Evolutionary conservation across 2,888 invertebrate genomes (phyloP).

Genomic region (Ichneumoninae sp.): DNA sequence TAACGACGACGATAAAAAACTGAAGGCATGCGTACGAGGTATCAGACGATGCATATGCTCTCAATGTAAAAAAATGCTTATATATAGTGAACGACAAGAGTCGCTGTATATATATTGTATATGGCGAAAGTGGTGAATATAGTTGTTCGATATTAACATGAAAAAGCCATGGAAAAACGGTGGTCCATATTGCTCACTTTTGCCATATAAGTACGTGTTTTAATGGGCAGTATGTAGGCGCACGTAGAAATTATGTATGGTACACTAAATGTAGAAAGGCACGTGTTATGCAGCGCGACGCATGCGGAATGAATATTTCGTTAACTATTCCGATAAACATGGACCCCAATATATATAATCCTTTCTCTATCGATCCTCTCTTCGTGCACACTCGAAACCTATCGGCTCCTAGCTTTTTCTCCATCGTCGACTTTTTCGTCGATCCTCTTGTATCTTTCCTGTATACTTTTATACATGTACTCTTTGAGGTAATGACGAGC

Average conservation of each 20-base stretch:
- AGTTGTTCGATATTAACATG: too few species aligned
- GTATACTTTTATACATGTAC: constrained; percentile 32
- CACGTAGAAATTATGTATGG: constrained; percentile 37
- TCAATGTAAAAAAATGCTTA: constrained; percentile 23
- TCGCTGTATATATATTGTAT: constrained; percentile 33
- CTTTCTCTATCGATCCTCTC: constrained; percentile 55
- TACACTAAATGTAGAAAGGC: constrained; percentile 50
- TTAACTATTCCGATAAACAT: constrained; percentile 67
- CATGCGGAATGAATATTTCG: constrained; percentile 77
- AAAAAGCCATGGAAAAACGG: too few species aligned
- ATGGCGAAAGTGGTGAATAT: neutral
- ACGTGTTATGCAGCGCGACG: constrained; percentile 61
- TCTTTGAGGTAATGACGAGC: constrained; percentile 53
- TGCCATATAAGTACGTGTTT: constrained; percentile 29
- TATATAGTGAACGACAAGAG: constrained; percentile 20
- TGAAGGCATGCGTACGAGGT: constrained; percentile 56
- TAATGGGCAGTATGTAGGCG: constrained; percentile 28
- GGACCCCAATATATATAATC: constrained; percentile 52
- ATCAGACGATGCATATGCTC: constrained; percentile 57
- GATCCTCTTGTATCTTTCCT: constrained; percentile 36
- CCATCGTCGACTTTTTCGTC: constrained; percentile 37
- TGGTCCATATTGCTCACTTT: too few species aligned
- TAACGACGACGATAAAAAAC: neutral
- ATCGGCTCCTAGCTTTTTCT: constrained; percentile 34
- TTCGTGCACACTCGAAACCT: constrained; percentile 61